Evolutionary conservation across 2,113 vertebrate species (phyloP).

Genomic region (Gallinago media): DNA sequence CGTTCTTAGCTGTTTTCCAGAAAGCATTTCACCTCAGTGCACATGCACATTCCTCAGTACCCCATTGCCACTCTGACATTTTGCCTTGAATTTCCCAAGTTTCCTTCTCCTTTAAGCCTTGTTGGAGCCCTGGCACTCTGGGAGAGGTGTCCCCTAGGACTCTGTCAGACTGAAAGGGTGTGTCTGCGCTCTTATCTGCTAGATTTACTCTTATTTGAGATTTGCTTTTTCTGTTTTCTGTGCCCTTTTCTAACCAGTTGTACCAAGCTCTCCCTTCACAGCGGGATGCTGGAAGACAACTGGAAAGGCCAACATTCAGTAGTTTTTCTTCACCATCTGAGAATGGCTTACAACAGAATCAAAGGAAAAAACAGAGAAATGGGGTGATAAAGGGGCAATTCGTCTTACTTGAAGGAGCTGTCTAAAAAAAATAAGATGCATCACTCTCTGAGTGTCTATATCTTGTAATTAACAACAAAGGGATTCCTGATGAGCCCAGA

Average conservation of each 20-base stretch:
- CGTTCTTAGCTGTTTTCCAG: neutral
- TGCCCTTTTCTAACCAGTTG: neutral
- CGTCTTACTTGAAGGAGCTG: neutral
- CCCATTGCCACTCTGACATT: neutral
- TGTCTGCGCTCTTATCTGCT: neutral
- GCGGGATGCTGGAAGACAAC: neutral
- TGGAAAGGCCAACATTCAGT: neutral
- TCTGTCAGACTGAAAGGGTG: neutral
- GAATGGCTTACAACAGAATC: neutral
- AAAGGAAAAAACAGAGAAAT: neutral
- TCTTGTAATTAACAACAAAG: slow-evolving; percentile 3
- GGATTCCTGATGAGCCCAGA: neutral
- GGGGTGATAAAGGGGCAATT: rapidly evolving
- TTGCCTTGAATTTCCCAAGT: neutral
- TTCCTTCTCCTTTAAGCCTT: neutral
- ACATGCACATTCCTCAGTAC: neutral
- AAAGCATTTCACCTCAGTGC: neutral
- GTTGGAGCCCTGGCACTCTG: neutral
- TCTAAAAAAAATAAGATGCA: neutral
- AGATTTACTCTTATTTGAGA: neutral
- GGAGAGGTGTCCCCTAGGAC: neutral
- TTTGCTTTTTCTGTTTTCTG: neutral
- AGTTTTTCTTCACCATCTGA: neutral
- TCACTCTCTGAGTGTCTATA: neutral
- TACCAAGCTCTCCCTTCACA: neutral